Evolutionary conservation across 2,113 vertebrate genomes (phyloP).

Genomic region (Catagonus wagneri): DNA sequence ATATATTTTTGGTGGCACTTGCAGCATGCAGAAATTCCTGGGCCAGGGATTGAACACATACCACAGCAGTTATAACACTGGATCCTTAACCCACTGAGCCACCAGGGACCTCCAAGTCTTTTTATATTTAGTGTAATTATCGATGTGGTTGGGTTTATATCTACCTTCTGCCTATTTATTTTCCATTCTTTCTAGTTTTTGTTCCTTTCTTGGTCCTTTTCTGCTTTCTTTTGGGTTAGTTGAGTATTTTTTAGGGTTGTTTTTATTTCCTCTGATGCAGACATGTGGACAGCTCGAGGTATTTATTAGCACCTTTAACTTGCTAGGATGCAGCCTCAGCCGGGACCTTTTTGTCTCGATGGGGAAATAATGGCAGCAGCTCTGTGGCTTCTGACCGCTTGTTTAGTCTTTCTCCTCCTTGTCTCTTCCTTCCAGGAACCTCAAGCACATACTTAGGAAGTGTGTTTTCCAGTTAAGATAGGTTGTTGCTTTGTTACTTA

Average conservation of each 20-base stretch:
- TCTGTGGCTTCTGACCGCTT: background rate
- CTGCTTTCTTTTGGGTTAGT: background rate
- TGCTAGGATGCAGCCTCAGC: background rate
- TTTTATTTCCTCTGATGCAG: background rate
- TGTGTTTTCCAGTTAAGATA: slow-evolving; percentile 9
- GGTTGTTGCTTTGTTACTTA: background rate
- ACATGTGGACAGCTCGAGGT: background rate
- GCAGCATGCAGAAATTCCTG: too few species aligned
- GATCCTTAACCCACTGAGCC: too few species aligned
- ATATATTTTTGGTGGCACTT: too few species aligned
- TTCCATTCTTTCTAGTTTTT: slow-evolving; percentile 25
- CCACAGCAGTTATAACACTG: too few species aligned
- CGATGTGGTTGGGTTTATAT: background rate
- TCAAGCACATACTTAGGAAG: background rate
- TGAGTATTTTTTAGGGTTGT: background rate
- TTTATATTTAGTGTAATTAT: slow-evolving; percentile 3
- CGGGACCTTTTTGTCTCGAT: background rate
- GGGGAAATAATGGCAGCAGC: background rate
- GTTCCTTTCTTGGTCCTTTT: background rate
- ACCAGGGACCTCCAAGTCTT: background rate
- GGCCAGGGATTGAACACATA: too few species aligned
- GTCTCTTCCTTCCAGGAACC: background rate
- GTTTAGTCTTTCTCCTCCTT: background rate
- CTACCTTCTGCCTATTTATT: background rate
- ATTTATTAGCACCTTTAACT: background rate